Conservation (phyloP, 2,888 invertebrate genomes). For the Caenorhabditis panamensis region DNA sequence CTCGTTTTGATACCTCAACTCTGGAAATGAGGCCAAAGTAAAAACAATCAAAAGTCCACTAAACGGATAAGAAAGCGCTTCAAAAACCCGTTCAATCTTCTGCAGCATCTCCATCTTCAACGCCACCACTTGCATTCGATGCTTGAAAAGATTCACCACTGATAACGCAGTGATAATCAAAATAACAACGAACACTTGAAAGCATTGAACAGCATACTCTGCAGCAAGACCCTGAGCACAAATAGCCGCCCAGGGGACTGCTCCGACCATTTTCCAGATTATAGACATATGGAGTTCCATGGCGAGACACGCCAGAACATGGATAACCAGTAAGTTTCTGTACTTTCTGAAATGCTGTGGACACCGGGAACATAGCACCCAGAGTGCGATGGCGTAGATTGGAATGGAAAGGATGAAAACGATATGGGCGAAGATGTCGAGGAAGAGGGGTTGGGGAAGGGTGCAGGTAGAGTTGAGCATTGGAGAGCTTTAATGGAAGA, state of each 20-base stretch:
- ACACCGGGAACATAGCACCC: neutral
- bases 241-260: slow-evolving; percentile 1
- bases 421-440: neutral
- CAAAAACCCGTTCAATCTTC: neutral
- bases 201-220: slow-evolving; percentile 3
- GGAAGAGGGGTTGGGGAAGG: neutral
- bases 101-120: neutral
- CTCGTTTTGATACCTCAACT: neutral
- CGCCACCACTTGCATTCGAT: neutral
- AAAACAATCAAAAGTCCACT: neutral
- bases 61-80: neutral
- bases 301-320: neutral
- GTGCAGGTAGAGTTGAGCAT: slow-evolving; percentile 5
- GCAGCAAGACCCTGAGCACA: neutral
- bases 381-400: neutral
- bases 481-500: neutral
- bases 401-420: slow-evolving; percentile 5
- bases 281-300: slow-evolving; percentile 14
- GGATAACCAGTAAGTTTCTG: neutral
- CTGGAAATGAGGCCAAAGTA: neutral
- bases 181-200: slow-evolving; percentile 1
- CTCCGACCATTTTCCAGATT: neutral
- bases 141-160: slow-evolving; percentile 1
- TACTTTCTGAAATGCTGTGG: neutral
- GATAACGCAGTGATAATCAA: neutral